Evolutionary conservation across 2,113 vertebrate genomes (phyloP).

Genomic region (Peromyscus maniculatus): DNA sequence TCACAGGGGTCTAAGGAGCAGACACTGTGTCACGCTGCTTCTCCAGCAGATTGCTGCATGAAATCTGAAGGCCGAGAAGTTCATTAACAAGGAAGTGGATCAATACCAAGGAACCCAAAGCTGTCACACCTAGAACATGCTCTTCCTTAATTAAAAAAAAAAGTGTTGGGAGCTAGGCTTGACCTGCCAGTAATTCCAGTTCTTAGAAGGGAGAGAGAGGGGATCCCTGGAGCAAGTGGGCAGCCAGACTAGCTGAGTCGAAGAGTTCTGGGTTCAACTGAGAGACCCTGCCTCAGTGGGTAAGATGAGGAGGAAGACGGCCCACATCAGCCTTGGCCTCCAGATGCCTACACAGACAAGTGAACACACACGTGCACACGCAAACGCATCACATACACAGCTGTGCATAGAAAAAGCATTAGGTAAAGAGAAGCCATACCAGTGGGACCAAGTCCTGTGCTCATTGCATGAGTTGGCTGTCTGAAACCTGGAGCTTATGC

Average conservation of each 20-base stretch:
- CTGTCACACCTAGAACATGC: not conserved
- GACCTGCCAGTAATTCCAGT: not conserved
- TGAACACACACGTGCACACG: not conserved
- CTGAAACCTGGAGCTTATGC: too few relatives aligned
- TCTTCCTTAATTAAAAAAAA: not conserved
- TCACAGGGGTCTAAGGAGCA: not conserved
- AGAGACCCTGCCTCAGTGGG: not conserved
- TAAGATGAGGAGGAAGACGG: not conserved
- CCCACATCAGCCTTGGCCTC: not conserved
- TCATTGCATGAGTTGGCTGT: too few relatives aligned
- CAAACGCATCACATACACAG: too few relatives aligned
- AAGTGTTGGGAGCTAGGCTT: not conserved
- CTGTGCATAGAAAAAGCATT: not conserved
- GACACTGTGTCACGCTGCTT: not conserved
- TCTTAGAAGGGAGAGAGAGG: too few relatives aligned
- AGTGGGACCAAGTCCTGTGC: too few relatives aligned
- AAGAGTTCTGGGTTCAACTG: not conserved
- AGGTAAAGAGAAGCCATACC: not conserved
- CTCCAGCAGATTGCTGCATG: too few relatives aligned
- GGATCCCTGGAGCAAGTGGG: not conserved
- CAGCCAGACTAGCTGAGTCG: not conserved
- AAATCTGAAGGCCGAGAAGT: not conserved
- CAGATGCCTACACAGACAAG: not conserved
- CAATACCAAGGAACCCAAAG: not conserved
- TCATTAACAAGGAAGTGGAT: conserved; percentile 28